Evolutionary conservation across 1,140 invertebrate species (phyloP).

Genomic region (Octopus sinensis): DNA sequence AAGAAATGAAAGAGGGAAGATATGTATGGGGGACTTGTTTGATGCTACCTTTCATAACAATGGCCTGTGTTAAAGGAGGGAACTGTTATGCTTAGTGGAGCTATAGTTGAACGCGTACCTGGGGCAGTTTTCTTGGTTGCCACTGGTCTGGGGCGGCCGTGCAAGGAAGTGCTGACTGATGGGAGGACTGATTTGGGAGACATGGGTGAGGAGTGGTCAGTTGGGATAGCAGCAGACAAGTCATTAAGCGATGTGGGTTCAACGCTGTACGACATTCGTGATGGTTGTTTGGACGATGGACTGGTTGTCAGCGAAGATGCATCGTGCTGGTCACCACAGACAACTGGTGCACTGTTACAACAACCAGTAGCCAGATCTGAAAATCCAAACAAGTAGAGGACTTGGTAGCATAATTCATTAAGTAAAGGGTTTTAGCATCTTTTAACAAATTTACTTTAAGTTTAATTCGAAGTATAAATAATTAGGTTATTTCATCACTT

Average conservation of each 20-base stretch:
- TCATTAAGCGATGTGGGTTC: slow-evolving; percentile 16
- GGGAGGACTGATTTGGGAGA: slow-evolving; percentile 11
- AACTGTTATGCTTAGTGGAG: not conserved
- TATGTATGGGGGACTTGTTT: not conserved
- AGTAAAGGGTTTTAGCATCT: not conserved
- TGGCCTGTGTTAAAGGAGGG: not conserved
- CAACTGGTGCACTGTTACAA: not conserved
- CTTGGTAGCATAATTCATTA: not conserved
- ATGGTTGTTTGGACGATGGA: slow-evolving; percentile 6
- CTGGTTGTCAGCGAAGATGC: not conserved
- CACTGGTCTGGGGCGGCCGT: slow-evolving; percentile 39
- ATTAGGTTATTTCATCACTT: no score
- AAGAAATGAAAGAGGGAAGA: not conserved
- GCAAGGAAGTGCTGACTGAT: slow-evolving; percentile 28
- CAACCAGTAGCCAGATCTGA: slow-evolving; percentile 5
- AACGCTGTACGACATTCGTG: slow-evolving; percentile 7
- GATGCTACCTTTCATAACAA: not conserved
- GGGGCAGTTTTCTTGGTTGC: slow-evolving; percentile 36
- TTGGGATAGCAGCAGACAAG: slow-evolving; percentile 15
- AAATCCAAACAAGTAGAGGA: slow-evolving; percentile 10
- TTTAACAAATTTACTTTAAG: no score
- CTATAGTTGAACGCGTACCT: slow-evolving; percentile 22
- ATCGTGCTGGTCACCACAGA: slow-evolving; percentile 9
- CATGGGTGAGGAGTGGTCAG: slow-evolving; percentile 12
- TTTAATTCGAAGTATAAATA: no score